Conservation (phyloP, 2,113 vertebrate species). For the Haplotaxodon microlepis region DNA sequence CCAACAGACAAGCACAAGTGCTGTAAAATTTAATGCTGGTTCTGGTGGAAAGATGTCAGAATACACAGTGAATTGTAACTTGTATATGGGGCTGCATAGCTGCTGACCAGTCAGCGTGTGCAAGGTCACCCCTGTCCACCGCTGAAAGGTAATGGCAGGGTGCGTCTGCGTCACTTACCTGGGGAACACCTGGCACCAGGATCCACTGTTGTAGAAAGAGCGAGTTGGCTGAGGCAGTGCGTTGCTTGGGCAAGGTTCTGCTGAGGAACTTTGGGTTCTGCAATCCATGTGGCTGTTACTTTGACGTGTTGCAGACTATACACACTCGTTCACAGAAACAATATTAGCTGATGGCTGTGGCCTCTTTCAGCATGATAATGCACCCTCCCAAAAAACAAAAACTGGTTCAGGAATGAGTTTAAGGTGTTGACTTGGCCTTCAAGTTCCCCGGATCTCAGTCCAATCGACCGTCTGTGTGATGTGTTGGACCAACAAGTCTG, state of each 20-base stretch:
- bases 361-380: not conserved
- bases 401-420: not conserved
- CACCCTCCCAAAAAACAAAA: not conserved
- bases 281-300: not conserved
- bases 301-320: not conserved
- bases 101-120: not conserved
- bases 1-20: not conserved
- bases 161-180: not conserved
- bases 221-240: not conserved
- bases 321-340: not conserved
- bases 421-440: not conserved
- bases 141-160: not conserved
- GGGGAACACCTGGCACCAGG: not conserved
- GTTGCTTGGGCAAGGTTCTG: not conserved
- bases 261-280: not conserved
- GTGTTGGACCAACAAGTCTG: not conserved
- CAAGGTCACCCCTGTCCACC: not conserved
- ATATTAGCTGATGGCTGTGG: not conserved
- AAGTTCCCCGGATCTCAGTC: not conserved
- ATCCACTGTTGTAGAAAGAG: not conserved
- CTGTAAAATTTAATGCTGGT: not conserved
- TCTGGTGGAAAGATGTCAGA: not conserved
- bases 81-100: not conserved
- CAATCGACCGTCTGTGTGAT: not conserved
- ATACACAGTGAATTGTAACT: not conserved